Conservation (phyloP, 2,888 invertebrate species). For the Amiota mariae region DNA sequence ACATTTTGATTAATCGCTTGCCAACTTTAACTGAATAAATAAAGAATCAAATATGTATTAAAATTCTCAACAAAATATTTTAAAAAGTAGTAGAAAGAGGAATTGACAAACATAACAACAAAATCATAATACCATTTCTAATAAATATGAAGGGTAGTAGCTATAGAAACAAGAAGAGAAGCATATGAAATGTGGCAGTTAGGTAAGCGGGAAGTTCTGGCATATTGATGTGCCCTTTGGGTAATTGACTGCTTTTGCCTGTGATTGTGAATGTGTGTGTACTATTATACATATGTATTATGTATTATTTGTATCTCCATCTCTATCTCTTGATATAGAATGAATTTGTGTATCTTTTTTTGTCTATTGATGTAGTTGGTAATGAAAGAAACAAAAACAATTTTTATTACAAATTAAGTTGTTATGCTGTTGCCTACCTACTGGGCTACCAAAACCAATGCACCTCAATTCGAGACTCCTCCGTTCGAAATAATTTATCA, state of each 20-base stretch:
- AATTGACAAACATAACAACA: too few relatives aligned
- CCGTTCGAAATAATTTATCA: constrained; percentile 57
- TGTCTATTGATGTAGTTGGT: not conserved
- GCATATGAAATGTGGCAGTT: not conserved
- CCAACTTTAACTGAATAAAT: too few relatives aligned
- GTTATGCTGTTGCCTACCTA: constrained; percentile 49
- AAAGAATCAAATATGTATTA: too few relatives aligned
- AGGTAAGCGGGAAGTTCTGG: not conserved
- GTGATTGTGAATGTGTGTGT: not conserved
- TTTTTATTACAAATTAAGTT: constrained; percentile 53
- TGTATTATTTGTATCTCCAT: constrained; percentile 5
- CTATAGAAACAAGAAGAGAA: not conserved
- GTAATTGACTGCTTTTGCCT: constrained; percentile 18
- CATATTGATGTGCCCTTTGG: constrained; percentile 28
- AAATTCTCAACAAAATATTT: too few relatives aligned
- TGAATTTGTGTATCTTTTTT: constrained; percentile 30
- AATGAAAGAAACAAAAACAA: not conserved
- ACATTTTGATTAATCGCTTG: too few relatives aligned
- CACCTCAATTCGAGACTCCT: constrained; percentile 22
- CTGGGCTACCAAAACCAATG: constrained; percentile 30
- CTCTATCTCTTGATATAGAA: not conserved
- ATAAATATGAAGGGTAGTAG: not conserved
- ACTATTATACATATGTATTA: not conserved
- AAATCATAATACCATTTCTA: too few relatives aligned
- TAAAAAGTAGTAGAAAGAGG: too few relatives aligned